These are phyloP conservation scores for Ormyrus thymus DNA, from an alignment of 2,888 invertebrate genomes.

Conservation along the genomic window DNA sequence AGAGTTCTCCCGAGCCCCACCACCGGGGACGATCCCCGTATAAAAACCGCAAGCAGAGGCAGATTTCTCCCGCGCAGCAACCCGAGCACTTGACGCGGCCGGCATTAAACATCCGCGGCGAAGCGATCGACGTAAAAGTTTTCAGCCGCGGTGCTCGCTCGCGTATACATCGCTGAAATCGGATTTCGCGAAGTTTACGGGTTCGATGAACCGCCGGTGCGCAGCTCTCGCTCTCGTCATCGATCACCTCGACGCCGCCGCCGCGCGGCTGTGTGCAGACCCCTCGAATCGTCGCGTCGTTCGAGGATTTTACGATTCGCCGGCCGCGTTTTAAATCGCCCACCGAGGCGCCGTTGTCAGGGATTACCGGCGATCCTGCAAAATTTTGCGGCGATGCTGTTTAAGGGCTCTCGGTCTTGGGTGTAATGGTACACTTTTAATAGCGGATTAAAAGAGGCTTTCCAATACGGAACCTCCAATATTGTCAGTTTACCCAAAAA, in stretches of 20 bases:
- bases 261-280: not conserved
- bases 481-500: too few species aligned
- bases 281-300: not conserved
- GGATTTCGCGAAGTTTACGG: slow-evolving; percentile 28
- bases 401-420: too few species aligned
- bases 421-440: too few species aligned
- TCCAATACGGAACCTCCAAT: too few species aligned
- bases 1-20: too few species aligned
- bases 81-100: not conserved
- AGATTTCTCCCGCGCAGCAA: not conserved
- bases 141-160: not conserved
- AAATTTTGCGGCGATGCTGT: too few species aligned
- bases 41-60: slow-evolving; percentile 10
- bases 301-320: slow-evolving; percentile 29
- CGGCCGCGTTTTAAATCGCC: not conserved
- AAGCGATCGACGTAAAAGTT: slow-evolving; percentile 9
- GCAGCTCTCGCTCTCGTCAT: not conserved
- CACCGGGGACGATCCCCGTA: not conserved
- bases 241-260: slow-evolving; percentile 11
- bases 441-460: too few species aligned
- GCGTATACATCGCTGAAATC: slow-evolving; percentile 11
- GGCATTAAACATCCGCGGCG: slow-evolving; percentile 8
- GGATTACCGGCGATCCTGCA: too few species aligned
- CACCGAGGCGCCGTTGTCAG: too few species aligned
- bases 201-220: slow-evolving; percentile 33